phyloP scores from a whole-genome alignment of 2,797 vertebrate species.

The Rhabdophis nuchalis region DNA sequence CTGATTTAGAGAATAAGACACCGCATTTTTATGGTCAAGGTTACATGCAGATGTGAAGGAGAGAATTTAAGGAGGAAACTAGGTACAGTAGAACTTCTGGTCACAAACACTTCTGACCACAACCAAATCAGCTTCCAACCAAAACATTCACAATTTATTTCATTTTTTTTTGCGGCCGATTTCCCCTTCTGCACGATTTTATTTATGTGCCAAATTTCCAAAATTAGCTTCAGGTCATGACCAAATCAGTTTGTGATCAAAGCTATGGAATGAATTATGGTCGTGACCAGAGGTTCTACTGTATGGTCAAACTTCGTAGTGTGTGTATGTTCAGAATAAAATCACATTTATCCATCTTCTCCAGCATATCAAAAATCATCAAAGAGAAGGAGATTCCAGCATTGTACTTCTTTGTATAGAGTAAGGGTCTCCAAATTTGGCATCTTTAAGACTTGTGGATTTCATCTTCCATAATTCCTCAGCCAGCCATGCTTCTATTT shows the following conservation, averaged over 20 bases:
- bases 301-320: not conserved
- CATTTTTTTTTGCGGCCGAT: too few species aligned
- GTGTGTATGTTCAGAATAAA: not conserved
- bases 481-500: not conserved
- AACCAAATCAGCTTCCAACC: too few species aligned
- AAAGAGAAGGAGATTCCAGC: not conserved
- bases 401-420: not conserved
- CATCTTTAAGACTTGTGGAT: not conserved
- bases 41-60: not conserved
- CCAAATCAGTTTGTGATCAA: too few species aligned
- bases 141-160: too few species aligned
- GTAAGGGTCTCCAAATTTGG: not conserved
- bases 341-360: not conserved
- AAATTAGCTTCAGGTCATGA: too few species aligned
- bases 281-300: too few species aligned
- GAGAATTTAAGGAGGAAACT: not conserved
- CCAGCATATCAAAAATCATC: not conserved
- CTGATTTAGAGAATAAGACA: not conserved
- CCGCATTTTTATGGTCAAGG: not conserved
- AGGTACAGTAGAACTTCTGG: not conserved
- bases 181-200: too few species aligned
- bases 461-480: not conserved
- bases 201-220: too few species aligned
- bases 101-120: too few species aligned
- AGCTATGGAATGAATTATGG: too few species aligned